These are phyloP conservation scores for Rhorus exstirpatorius DNA, from an alignment of 2,888 invertebrate genomes.

Conservation along the genomic window DNA sequence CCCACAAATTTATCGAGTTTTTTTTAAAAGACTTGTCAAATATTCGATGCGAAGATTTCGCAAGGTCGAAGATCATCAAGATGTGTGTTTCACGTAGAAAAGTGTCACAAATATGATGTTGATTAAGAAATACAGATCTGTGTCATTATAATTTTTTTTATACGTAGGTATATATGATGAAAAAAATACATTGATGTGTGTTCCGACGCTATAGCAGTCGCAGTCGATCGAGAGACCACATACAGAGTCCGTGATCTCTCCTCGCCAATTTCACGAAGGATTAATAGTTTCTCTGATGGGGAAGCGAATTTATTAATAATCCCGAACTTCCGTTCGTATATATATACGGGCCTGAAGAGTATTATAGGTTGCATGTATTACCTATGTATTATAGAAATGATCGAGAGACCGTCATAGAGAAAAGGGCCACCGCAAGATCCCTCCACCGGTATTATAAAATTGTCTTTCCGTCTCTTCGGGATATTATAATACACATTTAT, in stretches of 20 bases:
- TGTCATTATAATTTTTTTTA: not conserved
- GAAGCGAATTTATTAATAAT: slow-evolving; percentile 73
- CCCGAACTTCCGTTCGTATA: slow-evolving; percentile 66
- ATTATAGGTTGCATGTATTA: slow-evolving; percentile 14
- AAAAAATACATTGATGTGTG: slow-evolving; percentile 19
- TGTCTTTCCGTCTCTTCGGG: slow-evolving; percentile 33
- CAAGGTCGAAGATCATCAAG: no score
- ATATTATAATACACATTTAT: slow-evolving; percentile 59
- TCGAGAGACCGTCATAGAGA: slow-evolving; percentile 38
- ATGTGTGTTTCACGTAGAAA: no score
- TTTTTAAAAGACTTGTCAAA: no score
- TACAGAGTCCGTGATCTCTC: slow-evolving; percentile 40
- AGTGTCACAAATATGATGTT: no score
- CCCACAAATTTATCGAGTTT: no score
- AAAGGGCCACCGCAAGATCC: slow-evolving; percentile 47
- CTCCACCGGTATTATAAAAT: slow-evolving; percentile 48
- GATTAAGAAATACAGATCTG: slow-evolving; percentile 10
- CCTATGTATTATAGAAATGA: slow-evolving; percentile 1
- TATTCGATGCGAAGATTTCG: no score
- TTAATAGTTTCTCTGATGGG: slow-evolving; percentile 70
- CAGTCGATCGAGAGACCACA: slow-evolving; percentile 41
- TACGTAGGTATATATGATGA: not conserved
- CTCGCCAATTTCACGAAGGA: slow-evolving; percentile 48
- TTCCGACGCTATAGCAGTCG: slow-evolving; percentile 40
- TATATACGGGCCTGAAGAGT: slow-evolving; percentile 41